Evolutionary conservation across 2,113 vertebrate genomes (phyloP).

Genomic region (Tragelaphus imberbis): DNA sequence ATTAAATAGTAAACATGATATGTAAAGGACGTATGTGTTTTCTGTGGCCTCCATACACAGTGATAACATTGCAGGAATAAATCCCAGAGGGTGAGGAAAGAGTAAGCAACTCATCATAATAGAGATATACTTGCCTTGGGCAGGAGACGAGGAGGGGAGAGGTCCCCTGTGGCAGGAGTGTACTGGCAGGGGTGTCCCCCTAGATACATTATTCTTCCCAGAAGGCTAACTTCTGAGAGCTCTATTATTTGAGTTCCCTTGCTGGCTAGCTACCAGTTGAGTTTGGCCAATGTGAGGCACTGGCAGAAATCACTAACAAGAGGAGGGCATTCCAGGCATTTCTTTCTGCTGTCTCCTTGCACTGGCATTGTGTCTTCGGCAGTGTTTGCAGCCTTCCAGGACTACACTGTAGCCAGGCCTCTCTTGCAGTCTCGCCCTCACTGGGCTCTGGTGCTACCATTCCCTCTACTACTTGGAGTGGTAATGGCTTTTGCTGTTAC

Average conservation of each 20-base stretch:
- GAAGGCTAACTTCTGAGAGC: neutral
- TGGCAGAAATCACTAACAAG: neutral
- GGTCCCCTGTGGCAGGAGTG: too few relatives aligned
- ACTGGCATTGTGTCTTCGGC: neutral
- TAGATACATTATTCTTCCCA: neutral
- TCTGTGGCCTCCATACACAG: neutral
- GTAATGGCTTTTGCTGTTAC: neutral
- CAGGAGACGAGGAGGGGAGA: neutral
- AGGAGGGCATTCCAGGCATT: neutral
- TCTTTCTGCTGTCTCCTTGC: neutral
- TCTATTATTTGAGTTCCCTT: neutral
- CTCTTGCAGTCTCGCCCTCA: neutral
- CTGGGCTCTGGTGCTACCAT: neutral
- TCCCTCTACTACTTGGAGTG: neutral
- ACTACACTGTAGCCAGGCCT: neutral
- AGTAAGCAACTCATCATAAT: neutral
- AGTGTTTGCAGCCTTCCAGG: neutral
- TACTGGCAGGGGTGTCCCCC: neutral
- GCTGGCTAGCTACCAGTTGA: neutral
- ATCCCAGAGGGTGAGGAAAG: neutral
- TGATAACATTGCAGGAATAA: neutral
- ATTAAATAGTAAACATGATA: neutral
- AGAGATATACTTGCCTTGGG: neutral
- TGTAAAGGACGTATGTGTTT: neutral
- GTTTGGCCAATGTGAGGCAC: neutral